Conservation (phyloP, 2,797 vertebrate species). For the Paguma larvata region DNA sequence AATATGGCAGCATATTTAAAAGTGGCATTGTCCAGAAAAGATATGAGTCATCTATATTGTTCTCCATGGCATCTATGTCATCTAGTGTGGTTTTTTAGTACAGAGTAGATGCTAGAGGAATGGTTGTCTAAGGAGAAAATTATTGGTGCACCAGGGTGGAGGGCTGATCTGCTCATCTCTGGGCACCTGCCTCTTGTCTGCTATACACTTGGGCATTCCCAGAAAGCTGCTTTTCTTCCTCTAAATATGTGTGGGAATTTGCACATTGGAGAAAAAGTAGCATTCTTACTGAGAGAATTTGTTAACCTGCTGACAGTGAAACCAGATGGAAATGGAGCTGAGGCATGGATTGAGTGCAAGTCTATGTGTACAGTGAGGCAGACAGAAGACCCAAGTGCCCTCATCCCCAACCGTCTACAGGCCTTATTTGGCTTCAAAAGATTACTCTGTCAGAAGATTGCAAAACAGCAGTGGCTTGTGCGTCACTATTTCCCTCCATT, state of each 20-base stretch:
- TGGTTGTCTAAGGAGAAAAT: not conserved
- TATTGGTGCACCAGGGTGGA: not conserved
- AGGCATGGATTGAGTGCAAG: not conserved
- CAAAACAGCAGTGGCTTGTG: not conserved
- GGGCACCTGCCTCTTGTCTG: not conserved
- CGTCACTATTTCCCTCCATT: not conserved
- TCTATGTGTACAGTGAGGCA: not conserved
- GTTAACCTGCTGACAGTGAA: not conserved
- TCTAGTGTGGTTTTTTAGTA: not conserved
- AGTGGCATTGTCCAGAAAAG: not conserved
- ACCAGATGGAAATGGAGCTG: not conserved
- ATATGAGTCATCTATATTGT: not conserved
- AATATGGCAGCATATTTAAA: not conserved
- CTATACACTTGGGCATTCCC: not conserved
- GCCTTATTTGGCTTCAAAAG: not conserved
- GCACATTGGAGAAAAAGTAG: not conserved
- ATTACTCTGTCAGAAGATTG: not conserved
- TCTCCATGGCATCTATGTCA: not conserved
- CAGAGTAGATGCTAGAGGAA: not conserved
- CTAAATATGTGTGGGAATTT: not conserved
- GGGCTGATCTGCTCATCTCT: not conserved
- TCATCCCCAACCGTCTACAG: not conserved
- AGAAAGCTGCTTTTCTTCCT: not conserved
- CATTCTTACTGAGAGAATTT: not conserved
- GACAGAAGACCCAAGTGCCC: not conserved